Conservation (phyloP, 2,113 vertebrate species). For the Tricholaema leucomelas region DNA sequence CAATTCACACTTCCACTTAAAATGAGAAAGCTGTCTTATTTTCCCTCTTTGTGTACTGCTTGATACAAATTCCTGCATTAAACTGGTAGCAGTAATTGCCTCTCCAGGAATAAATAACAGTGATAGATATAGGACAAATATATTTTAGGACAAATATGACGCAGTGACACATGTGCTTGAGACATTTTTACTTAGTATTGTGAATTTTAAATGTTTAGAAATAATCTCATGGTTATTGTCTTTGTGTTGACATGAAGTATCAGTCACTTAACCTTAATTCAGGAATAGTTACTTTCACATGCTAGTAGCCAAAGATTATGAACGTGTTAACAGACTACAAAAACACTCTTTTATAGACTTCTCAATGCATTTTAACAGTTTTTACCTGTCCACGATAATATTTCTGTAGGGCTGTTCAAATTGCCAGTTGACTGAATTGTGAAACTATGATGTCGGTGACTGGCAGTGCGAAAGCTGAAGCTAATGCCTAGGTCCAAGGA, state of each 20-base stretch:
- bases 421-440: background rate
- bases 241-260: background rate
- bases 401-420: background rate
- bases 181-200: background rate
- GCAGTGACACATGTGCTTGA: background rate
- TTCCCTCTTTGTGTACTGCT: background rate
- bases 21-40: background rate
- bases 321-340: background rate
- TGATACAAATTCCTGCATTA: background rate
- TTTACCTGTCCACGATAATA: background rate
- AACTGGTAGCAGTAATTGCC: background rate
- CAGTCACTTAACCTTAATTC: background rate
- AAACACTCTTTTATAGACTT: background rate
- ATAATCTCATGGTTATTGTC: background rate
- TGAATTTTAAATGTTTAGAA: background rate
- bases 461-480: background rate
- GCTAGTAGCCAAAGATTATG: background rate
- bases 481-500: accelerated
- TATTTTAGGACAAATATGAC: background rate
- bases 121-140: background rate
- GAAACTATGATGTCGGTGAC: background rate
- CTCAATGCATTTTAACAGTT: background rate
- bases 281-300: background rate
- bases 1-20: background rate
- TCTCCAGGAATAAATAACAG: background rate